phyloP scores from a whole-genome alignment of 2,888 invertebrate species.

The Eristalis intricaria region DNA sequence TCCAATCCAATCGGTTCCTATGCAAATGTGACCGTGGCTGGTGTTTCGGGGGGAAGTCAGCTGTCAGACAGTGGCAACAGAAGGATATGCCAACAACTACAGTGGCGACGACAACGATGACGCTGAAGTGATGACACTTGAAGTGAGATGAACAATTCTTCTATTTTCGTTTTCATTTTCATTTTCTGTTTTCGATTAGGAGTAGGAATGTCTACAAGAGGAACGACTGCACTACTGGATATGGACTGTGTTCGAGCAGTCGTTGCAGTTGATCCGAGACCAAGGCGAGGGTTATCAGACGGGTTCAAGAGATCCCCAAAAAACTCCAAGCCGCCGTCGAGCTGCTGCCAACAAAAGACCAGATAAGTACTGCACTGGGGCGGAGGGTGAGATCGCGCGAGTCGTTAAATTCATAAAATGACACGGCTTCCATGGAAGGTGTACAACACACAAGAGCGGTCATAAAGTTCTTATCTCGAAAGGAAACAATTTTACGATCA shows the following conservation, averaged over 20 bases:
- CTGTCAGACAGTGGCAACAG: slow-evolving; percentile 70
- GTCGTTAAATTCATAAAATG: slow-evolving; percentile 55
- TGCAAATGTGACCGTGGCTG: slow-evolving; percentile 29
- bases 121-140: slow-evolving; percentile 69
- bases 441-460: slow-evolving; percentile 30
- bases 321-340: neutral
- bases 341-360: neutral
- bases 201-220: neutral
- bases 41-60: slow-evolving; percentile 45
- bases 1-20: slow-evolving; percentile 14
- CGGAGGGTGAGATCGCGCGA: neutral
- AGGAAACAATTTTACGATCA: slow-evolving; percentile 60
- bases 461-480: slow-evolving; percentile 39
- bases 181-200: neutral
- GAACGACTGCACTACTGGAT: slow-evolving; percentile 42
- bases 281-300: slow-evolving; percentile 39
- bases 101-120: slow-evolving; percentile 63
- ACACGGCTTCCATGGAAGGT: slow-evolving; percentile 50
- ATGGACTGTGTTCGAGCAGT: neutral
- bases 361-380: neutral
- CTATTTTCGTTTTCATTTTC: neutral
- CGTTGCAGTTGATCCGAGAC: neutral
- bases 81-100: slow-evolving; percentile 27
- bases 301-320: slow-evolving; percentile 39
- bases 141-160: slow-evolving; percentile 27